Evolutionary conservation across 2,113 vertebrate genomes (phyloP), one percentile per base, ranked within the genome.

Genomic region (Heptranchias perlo): DNA sequence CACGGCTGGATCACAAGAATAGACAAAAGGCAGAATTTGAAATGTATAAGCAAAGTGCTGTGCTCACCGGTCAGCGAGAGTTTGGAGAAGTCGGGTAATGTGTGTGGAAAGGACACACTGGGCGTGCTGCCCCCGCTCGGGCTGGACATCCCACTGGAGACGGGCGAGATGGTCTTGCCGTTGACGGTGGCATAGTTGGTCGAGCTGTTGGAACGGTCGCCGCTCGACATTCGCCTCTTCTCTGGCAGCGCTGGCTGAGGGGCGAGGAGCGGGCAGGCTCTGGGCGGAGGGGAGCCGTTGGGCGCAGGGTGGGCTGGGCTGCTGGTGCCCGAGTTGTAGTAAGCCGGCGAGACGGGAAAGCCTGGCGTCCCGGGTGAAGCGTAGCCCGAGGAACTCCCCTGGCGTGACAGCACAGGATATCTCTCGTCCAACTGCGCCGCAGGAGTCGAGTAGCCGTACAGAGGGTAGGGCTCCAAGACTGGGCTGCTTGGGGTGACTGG

Each of bases 1-100:
- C 58, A 58, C 11, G 0, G 31, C 25, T 28, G 28, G 23, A 69
- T 7, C 69, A 73, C 69, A 73, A 73, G 69, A 73, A 6, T 58
- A 58, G 28, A 73, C 28, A 73, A 73, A 0, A 73, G 31, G 28
- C 69, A 73, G 28, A 35, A 35, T 73, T 73, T 11, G 1, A 6
- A 35, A 73, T 28, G 31, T 28, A 31, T 28, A 31, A 11, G n/a
- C 39, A 1, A 39, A 4, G n/a, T 82, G 16, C 8, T 18, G 13
- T 82, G 3, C 97, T 96, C 97, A 99, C 99, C 99, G 95, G 98
- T 97, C 98, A 99, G 98, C 94, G 98, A 98, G 96, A 99, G 98
- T 97, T 99, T 99, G 97, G 99, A 99, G 97, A 99, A 99, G 97
- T 99, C 99, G 0, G 99, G 99, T 39, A 99, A 97, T 0, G 99